These are phyloP conservation scores for Grantiella picta DNA, from an alignment of 2,113 vertebrate genomes.

Conservation along the genomic window DNA sequence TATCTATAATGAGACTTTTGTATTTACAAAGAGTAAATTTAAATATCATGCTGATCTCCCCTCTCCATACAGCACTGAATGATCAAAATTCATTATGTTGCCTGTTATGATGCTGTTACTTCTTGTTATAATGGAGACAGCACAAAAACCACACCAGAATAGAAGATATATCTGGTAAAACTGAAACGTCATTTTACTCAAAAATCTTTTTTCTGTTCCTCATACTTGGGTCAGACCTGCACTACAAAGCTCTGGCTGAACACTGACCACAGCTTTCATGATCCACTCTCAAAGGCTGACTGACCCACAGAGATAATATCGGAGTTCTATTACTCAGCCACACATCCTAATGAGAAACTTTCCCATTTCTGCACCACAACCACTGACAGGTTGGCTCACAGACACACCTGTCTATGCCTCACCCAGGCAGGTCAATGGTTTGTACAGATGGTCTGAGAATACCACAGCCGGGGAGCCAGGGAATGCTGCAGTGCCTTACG, in stretches of 20 bases:
- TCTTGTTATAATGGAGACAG: not conserved
- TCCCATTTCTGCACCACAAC: not conserved
- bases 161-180: not conserved
- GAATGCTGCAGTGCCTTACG: not conserved
- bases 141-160: not conserved
- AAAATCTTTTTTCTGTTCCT: not conserved
- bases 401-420: slow-evolving; percentile 41
- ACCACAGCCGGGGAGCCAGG: not conserved
- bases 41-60: not conserved
- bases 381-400: not conserved
- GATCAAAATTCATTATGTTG: not conserved
- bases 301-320: slow-evolving; percentile 19
- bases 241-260: not conserved
- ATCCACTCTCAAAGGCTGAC: not conserved
- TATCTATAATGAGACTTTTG: not conserved
- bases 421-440: not conserved
- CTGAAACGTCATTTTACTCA: not conserved
- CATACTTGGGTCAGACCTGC: not conserved
- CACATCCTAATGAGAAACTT: slow-evolving; percentile 26
- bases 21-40: not conserved
- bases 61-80: not conserved
- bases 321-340: not conserved
- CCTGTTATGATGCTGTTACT: not conserved
- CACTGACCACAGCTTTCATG: not conserved
- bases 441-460: not conserved